Evolutionary conservation across 2,113 vertebrate genomes (phyloP).

Genomic region (Periophthalmus modestus): DNA sequence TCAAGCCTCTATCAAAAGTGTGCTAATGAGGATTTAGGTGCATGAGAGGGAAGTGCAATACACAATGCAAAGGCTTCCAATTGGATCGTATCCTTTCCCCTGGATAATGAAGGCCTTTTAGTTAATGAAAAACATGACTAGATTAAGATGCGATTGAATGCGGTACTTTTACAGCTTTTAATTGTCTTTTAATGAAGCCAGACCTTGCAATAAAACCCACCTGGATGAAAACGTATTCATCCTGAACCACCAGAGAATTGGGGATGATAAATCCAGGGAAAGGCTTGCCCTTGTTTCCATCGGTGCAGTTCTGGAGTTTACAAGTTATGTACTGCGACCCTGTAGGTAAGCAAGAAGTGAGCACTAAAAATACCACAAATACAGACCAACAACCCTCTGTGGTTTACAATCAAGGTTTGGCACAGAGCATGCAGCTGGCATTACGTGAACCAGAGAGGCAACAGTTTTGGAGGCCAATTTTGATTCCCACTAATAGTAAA

Average conservation of each 20-base stretch:
- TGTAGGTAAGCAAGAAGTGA: constrained; percentile 69
- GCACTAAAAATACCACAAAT: constrained; percentile 43
- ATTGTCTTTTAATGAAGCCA: constrained; percentile 72
- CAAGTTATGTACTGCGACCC: constrained; percentile 93
- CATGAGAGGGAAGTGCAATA: constrained; percentile 35
- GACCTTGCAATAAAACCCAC: constrained; percentile 76
- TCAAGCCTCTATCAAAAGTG: constrained; percentile 27
- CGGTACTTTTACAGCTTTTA: constrained; percentile 62
- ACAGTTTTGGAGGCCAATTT: constrained; percentile 37
- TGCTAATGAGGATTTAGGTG: constrained; percentile 39
- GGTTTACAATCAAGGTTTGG: constrained; percentile 46
- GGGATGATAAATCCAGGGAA: constrained; percentile 92
- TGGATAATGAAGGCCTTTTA: constrained; percentile 62
- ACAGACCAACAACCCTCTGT: constrained; percentile 29
- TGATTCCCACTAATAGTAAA: constrained; percentile 48
- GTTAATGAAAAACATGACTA: constrained; percentile 65
- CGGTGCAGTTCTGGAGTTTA: constrained; percentile 92
- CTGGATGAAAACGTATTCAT: constrained; percentile 95
- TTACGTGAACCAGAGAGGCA: constrained; percentile 36
- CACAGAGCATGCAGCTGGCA: constrained; percentile 31
- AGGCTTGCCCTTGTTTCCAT: constrained; percentile 84
- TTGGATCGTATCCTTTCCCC: constrained; percentile 34
- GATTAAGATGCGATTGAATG: constrained; percentile 57
- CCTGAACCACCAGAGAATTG: constrained; percentile 92
- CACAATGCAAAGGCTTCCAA: constrained; percentile 38